Base-by-base conservation (phyloP, 1,140 invertebrate genomes). In the Bombus impatiens region DNA sequence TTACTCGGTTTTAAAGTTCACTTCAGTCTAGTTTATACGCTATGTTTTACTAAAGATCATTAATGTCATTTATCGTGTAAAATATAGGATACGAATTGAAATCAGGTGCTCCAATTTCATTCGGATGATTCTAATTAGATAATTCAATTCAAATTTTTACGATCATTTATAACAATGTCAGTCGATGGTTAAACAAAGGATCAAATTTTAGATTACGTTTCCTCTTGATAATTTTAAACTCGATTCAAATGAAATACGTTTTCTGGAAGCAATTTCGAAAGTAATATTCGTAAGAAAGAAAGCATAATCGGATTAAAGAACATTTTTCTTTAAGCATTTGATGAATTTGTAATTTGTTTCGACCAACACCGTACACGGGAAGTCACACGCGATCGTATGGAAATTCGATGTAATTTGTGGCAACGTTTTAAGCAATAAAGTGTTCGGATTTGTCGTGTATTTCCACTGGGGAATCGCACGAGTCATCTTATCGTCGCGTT, bases 381-480 rank as follows among this genome's bases (percentile, higher is more conserved):
- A 40, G 42, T 67, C 6, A 40, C 74, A 70, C 59, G 42, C 74
- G 74, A 78, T 15, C 42, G 28, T 42, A 84, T 71, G 47, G 57
- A 79, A 40, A 84, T 71, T 35, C 37, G 25, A 18, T 0, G 22
- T 1, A 57, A 84, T 84, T 70, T 62, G 71, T 5, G 15, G 32
- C 9, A 6, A 37, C 40, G 12, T 70, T 62, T 47, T 13, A 12
- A 18, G 40, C 37, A 79, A 62, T 79, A 62, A 42, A 79, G 78
- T 40, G 57, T 62, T 3, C 4, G 44, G 53, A 59, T 59, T 78
- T 71, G 67, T 78, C 22, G 47, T 42, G 37, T 22, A 68, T 71
- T 44, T n/a, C 9, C 47, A 10, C n/a, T 28, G 40, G 42, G 22
- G 22, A 47, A 47, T 62, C 37, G 65, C 53, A 35, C 67, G 40